Percentiles rank a stretch among this genome's conserved stretches.
Evolutionary conservation across 2,888 invertebrate genomes (phyloP).

Genomic region (Thereva nobilitata): DNA sequence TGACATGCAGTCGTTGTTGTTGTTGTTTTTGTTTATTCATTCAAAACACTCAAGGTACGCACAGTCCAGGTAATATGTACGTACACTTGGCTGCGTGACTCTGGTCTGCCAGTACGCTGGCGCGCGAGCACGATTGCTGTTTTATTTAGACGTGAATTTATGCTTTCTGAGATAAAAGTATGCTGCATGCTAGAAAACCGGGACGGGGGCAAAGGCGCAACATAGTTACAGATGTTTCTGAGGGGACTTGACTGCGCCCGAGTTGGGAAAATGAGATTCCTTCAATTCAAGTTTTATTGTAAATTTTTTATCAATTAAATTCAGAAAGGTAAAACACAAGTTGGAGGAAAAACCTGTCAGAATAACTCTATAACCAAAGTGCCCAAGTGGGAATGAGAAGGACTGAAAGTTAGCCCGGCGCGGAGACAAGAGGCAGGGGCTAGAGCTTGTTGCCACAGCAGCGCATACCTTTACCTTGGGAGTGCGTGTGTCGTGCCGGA

Average conservation of each 20-base stretch:
- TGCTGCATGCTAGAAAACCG: background rate
- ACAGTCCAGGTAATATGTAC: background rate
- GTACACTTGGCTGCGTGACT: slow-evolving; percentile 11
- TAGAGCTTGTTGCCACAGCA: too few relatives aligned
- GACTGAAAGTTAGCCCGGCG: too few relatives aligned
- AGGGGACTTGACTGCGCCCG: background rate
- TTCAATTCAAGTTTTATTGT: slow-evolving; percentile 14
- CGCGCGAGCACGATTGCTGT: background rate
- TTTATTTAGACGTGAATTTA: background rate
- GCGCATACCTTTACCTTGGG: too few relatives aligned
- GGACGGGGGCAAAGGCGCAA: too few relatives aligned
- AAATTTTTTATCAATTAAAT: slow-evolving; percentile 32
- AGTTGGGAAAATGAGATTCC: background rate
- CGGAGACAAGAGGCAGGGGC: too few relatives aligned
- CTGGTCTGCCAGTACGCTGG: slow-evolving; percentile 10
- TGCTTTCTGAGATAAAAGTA: slow-evolving; percentile 2
- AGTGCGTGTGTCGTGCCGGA: too few relatives aligned
- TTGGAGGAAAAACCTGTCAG: background rate
- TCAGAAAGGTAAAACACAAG: slow-evolving; percentile 19
- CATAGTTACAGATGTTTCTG: slow-evolving; percentile 3
- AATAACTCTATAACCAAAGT: background rate
- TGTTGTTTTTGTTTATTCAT: too few relatives aligned
- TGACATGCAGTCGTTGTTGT: too few relatives aligned
- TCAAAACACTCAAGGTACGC: background rate
- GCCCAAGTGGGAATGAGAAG: background rate